Evolutionary conservation across 2,113 vertebrate species (phyloP).

Genomic region (Phalacrocorax aristotelis): DNA sequence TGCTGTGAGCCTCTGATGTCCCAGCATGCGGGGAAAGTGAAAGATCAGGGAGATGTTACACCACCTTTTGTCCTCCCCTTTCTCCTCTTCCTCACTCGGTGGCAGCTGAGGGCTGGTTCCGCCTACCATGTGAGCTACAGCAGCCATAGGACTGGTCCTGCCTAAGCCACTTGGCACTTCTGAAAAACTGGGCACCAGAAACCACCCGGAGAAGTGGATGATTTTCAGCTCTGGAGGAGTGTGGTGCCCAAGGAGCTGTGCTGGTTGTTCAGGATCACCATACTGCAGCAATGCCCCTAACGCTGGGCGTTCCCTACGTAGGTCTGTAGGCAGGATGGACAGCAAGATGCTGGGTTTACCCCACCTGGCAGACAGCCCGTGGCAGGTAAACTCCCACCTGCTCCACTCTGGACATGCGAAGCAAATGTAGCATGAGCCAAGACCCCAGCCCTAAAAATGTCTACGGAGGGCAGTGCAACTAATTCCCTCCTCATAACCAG

Average conservation of each 20-base stretch:
- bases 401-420: fast-evolving
- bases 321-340: not conserved
- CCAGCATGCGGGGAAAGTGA: not conserved
- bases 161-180: not conserved
- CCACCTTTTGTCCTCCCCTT: not conserved
- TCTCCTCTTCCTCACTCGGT: not conserved
- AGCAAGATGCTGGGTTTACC: not conserved
- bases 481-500: not conserved
- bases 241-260: not conserved
- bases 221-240: not conserved
- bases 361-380: not conserved
- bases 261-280: fast-evolving
- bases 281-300: not conserved
- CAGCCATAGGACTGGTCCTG: not conserved
- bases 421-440: not conserved
- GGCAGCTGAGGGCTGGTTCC: not conserved
- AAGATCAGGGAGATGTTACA: not conserved
- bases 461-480: fast-evolving
- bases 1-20: not conserved
- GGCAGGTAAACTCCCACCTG: not conserved
- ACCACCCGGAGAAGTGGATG: not conserved
- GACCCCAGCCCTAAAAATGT: not conserved
- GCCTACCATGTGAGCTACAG: not conserved
- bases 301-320: fast-evolving
- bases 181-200: not conserved